Percentiles rank a stretch among this genome's conserved stretches.
Conservation (phyloP, 2,113 vertebrate genomes). For the Melanerpes aurifrons region DNA sequence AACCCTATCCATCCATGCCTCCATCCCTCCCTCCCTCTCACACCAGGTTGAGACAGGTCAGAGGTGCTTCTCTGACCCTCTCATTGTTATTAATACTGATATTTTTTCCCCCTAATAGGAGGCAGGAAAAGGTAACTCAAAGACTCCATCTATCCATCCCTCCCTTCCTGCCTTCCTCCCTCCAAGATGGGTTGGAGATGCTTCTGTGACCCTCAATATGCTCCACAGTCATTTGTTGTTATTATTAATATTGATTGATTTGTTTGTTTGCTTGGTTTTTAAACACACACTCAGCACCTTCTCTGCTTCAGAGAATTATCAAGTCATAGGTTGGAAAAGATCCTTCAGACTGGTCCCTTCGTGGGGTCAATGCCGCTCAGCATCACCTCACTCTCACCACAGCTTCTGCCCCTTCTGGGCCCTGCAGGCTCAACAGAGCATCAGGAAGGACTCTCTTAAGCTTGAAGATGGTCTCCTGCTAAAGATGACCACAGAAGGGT, state of each 20-base stretch:
- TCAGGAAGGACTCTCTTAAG: background rate
- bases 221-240: background rate
- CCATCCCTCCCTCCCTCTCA: background rate
- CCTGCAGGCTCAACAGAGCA: background rate
- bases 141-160: too few species aligned
- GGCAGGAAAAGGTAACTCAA: background rate
- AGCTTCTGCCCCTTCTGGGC: background rate
- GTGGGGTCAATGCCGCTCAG: background rate
- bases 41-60: background rate
- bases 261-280: too few species aligned
- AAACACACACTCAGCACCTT: too few species aligned
- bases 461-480: background rate
- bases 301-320: background rate
- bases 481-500: background rate
- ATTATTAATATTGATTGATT: background rate
- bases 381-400: background rate
- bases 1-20: too few species aligned
- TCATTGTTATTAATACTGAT: too few species aligned
- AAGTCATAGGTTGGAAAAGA: background rate
- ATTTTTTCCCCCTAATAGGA: too few species aligned
- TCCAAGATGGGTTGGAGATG: background rate
- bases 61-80: too few species aligned
- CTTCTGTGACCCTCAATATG: rapidly evolving
- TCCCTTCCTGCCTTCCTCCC: too few species aligned
- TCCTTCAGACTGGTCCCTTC: too few species aligned